A percentile compares a stretch with the other conserved stretches of the same genome.
These are phyloP conservation scores for Cydia amplana DNA, from an alignment of 1,140 invertebrate genomes.

Conservation along the genomic window DNA sequence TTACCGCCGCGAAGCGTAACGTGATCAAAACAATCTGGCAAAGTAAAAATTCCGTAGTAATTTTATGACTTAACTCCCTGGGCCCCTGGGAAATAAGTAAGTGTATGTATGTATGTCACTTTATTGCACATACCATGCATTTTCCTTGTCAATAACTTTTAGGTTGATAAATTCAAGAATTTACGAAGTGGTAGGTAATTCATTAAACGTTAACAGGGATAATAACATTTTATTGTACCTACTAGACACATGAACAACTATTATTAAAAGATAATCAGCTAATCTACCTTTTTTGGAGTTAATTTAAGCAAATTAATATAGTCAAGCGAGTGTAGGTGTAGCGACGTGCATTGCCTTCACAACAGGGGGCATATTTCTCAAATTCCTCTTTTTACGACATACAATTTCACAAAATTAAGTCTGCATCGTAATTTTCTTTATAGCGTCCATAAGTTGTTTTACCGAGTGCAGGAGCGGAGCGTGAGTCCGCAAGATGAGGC, in stretches of 20 bases:
- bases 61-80: background rate
- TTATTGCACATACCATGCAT: too few species aligned
- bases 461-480: slow-evolving; percentile 38
- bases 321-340: background rate
- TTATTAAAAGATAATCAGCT: background rate
- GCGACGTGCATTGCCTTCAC: too few species aligned
- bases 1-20: background rate
- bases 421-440: slow-evolving; percentile 18
- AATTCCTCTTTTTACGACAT: background rate
- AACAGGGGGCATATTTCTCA: background rate
- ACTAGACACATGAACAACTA: too few species aligned
- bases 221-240: background rate
- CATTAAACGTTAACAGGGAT: background rate
- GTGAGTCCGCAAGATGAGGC: slow-evolving; percentile 60
- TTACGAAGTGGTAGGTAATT: background rate
- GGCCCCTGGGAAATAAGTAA: slow-evolving; percentile 25
- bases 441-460: slow-evolving; percentile 24
- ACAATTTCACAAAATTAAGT: slow-evolving; percentile 7
- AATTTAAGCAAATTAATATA: background rate
- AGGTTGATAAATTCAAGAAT: background rate
- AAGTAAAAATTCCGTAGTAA: background rate
- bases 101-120: too few species aligned
- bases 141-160: slow-evolving; percentile 14
- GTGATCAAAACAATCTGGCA: background rate
- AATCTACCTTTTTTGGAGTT: background rate